A percentile compares a stretch with the other conserved stretches of the same genome.
These are phyloP conservation scores for Palythoa grandiflora DNA, from an alignment of 92 coral and sea anemone genomes.

Conservation along the genomic window DNA sequence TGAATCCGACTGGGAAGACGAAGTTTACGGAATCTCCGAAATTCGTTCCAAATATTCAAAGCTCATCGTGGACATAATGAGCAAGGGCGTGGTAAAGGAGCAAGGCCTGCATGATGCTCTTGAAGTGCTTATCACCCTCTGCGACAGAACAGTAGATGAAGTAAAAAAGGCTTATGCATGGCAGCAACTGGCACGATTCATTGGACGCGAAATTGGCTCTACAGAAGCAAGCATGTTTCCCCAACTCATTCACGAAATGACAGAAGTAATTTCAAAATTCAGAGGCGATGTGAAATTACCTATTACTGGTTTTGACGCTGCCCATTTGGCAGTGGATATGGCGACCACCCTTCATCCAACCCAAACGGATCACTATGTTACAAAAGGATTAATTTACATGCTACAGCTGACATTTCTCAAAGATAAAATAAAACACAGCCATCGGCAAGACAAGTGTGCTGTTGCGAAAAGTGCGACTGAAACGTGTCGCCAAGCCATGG, in stretches of 20 bases:
- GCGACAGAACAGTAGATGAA: constrained; percentile 42
- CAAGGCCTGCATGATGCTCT: constrained; percentile 47
- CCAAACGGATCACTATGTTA: constrained; percentile 60
- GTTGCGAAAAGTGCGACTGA: constrained; percentile 34
- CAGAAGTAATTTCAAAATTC: neutral
- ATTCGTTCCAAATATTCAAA: constrained; percentile 61
- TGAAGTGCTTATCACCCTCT: constrained; percentile 49
- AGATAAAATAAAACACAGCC: constrained; percentile 16
- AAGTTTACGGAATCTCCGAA: constrained; percentile 63
- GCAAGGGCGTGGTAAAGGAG: too few species aligned
- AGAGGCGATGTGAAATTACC: constrained; percentile 26
- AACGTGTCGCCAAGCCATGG: constrained; percentile 52
- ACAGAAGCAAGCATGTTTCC: constrained; percentile 17
- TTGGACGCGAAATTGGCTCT: constrained; percentile 71
- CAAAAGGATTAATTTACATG: constrained; percentile 52
- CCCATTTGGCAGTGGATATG: constrained; percentile 69
- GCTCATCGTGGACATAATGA: constrained; percentile 49
- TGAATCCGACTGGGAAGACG: constrained; percentile 47
- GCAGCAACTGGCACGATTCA: constrained; percentile 78
- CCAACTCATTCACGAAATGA: constrained; percentile 13
- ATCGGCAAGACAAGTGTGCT: neutral
- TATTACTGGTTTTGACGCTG: constrained; percentile 66
- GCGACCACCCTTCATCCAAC: constrained; percentile 61
- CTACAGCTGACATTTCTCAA: constrained; percentile 59
- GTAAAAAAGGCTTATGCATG: constrained; percentile 74